These are phyloP conservation scores for Teleiodes luculella DNA, from an alignment of 2,888 invertebrate species.

Conservation along the genomic window DNA sequence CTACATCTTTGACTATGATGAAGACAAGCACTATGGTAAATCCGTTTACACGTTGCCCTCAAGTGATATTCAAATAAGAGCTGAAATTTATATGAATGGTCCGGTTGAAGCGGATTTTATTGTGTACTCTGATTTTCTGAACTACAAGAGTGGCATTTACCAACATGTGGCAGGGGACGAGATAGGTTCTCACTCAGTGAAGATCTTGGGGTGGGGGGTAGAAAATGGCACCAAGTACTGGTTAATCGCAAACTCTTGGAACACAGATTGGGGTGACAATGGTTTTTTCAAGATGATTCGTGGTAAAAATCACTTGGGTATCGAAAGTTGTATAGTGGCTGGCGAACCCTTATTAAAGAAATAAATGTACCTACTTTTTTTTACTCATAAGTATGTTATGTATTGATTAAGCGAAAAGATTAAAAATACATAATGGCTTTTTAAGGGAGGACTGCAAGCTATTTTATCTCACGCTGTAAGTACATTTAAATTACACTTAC, in stretches of 20 bases:
- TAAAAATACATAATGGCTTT: too few species aligned
- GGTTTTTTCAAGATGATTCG: conserved; percentile 87
- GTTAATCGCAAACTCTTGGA: conserved; percentile 92
- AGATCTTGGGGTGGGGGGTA: conserved; percentile 88
- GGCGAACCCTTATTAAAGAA: conserved; percentile 63
- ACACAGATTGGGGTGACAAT: conserved; percentile 88
- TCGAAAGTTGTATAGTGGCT: conserved; percentile 77
- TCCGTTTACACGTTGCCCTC: conserved; percentile 62
- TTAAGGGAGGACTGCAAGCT: too few species aligned
- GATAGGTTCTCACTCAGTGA: conserved; percentile 88
- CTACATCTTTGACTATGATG: conserved; percentile 83
- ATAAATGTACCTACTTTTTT: not conserved
- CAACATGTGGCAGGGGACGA: not conserved
- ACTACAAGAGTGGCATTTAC: conserved; percentile 83
- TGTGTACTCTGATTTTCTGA: conserved; percentile 86
- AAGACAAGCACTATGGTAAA: conserved; percentile 87
- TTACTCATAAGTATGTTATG: too few species aligned
- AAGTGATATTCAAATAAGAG: conserved; percentile 77
- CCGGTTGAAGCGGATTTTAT: conserved; percentile 89
- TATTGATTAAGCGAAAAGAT: too few species aligned
- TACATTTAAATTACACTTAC: too few species aligned
- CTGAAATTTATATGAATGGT: conserved; percentile 86
- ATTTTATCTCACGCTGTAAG: too few species aligned
- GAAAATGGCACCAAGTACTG: conserved; percentile 85
- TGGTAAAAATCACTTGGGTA: conserved; percentile 82